Base-by-base conservation (phyloP, 1,140 invertebrate species). In the Lepidurus packardi region DNA sequence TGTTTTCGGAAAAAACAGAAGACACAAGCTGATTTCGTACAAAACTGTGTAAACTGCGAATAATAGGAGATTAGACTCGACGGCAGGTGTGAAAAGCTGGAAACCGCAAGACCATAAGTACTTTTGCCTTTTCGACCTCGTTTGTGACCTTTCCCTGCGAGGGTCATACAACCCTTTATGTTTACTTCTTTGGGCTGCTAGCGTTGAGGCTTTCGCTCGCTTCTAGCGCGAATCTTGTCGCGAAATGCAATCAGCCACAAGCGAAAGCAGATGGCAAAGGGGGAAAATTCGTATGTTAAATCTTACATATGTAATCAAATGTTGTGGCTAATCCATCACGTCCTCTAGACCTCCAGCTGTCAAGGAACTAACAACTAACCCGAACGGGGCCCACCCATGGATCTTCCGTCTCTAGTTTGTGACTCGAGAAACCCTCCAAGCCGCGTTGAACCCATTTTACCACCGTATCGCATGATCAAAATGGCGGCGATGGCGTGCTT, bases 281-380 rank as follows among this genome's bases (percentile, higher is more conserved):
- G 13, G 53, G 21, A 65, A 7, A n/a, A 10, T 65, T 11, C 45
- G 9, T 10, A 47, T 47, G 9, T 5, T 47, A 16, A 47, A 21
- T 21, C 9, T 65, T 65, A 65, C 53, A 65, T 65, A 16, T 21
- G 53, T 21, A 65, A 65, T 65, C 53, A 65, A 65, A 65, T 65
- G 53, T 65, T 65, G 53, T 65, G 53, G 53, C 53, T 65, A 21
- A 65, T 65, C 53, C 53, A 65, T 65, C 53, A 65, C 8, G 53
- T 65, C 21, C 21, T 16, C 53, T 65, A 65, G 16, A 7, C 53
- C 13, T 65, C 53, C 53, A 65, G 53, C 53, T 65, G 53, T 65
- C 53, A 65, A 65, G 53, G 21, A 65, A 65, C 53, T 65, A 65
- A 65, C 53, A 21, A 13, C 16, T 65, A 65, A 65, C 53, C 53